A percentile compares a stretch with the other conserved stretches of the same genome.
Conservation (phyloP, 2,113 vertebrate species). For the Cochlearius cochlearius region DNA sequence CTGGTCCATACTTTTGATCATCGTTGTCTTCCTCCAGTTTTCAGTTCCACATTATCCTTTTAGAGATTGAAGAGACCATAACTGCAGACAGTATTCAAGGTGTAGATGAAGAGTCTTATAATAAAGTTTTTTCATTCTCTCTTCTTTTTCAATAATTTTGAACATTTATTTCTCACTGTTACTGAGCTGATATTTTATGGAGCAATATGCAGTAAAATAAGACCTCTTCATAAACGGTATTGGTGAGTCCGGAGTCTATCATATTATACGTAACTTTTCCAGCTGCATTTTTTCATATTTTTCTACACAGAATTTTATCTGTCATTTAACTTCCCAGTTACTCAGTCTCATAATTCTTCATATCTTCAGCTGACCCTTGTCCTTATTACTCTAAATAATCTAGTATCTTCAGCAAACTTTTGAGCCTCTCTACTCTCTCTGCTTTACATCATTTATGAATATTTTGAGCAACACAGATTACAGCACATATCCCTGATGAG, state of each 20-base stretch:
- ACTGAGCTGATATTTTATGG: neutral
- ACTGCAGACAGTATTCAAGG: neutral
- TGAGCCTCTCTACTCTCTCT: neutral
- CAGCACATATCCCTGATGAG: neutral
- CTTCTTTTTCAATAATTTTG: neutral
- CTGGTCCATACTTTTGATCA: neutral
- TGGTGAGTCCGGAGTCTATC: neutral
- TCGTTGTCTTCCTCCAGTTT: neutral
- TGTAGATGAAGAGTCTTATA: neutral
- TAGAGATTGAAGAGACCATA: neutral
- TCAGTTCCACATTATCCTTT: neutral
- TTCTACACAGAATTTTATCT: neutral
- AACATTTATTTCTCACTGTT: neutral
- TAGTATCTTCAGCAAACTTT: neutral
- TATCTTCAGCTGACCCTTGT: neutral
- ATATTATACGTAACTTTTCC: neutral
- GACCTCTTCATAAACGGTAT: neutral
- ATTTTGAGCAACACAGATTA: neutral
- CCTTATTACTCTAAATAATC: neutral
- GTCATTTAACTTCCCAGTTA: neutral
- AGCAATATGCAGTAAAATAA: neutral
- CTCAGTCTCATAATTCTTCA: neutral
- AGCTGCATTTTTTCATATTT: neutral
- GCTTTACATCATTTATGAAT: neutral
- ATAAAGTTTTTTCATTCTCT: neutral